Conservation (phyloP, 35 echinoderm and acorn worm species). For the Acanthaster planci region DNA sequence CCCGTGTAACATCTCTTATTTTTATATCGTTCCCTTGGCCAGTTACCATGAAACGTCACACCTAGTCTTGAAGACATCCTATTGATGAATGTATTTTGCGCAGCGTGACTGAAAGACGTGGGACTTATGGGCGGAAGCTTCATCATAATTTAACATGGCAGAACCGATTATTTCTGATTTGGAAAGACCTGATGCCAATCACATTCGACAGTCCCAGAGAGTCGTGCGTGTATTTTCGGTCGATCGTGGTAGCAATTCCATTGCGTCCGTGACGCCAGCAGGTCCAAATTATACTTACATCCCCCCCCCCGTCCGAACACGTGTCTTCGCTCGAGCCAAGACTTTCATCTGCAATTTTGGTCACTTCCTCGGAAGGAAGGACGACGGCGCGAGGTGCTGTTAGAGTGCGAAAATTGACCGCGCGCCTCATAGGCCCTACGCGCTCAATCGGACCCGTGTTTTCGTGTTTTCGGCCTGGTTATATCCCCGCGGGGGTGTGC, state of each 20-base stretch:
- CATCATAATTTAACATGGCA: background rate
- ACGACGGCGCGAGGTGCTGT: background rate
- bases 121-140: no score
- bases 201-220: background rate
- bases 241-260: slow-evolving; percentile 16
- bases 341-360: no score
- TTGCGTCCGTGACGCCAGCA: background rate
- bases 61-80: no score
- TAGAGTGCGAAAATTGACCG: background rate
- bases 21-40: no score
- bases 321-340: no score
- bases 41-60: no score
- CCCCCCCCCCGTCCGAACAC: no score
- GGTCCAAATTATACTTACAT: background rate
- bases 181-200: background rate
- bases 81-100: no score
- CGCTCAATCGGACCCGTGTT: background rate
- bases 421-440: background rate
- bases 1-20: no score
- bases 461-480: slow-evolving; percentile 2
- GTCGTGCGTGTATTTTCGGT: slow-evolving; percentile 10
- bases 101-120: no score
- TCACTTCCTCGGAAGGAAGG: no score
- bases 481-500: background rate
- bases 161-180: background rate